A percentile compares a stretch with the other conserved stretches of the same genome.
phyloP scores from a whole-genome alignment of 1,140 invertebrate species.

The Bathynomus jamesi region DNA sequence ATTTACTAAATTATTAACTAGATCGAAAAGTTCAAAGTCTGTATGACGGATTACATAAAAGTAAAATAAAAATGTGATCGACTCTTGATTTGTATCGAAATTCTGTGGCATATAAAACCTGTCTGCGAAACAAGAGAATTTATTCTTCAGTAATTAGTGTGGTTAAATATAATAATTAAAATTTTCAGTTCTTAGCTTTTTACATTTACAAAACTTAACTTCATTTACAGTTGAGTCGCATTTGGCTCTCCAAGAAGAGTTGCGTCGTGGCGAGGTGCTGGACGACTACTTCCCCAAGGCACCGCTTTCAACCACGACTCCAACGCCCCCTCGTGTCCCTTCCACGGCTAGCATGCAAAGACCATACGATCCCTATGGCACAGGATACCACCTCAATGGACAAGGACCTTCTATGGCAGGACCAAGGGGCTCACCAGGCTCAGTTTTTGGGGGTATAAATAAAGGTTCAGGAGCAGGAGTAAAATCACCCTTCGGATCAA shows the following conservation, averaged over 20 bases:
- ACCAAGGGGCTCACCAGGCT: neutral
- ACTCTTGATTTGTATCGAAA: no score
- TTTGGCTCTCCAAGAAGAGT: conserved; percentile 65
- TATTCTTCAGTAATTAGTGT: no score
- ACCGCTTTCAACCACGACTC: conserved; percentile 10
- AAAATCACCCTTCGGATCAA: neutral
- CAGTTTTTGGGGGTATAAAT: neutral
- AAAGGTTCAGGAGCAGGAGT: neutral
- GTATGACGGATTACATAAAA: no score
- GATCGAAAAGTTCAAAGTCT: no score
- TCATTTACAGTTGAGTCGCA: conserved; percentile 68
- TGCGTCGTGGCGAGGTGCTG: conserved; percentile 12
- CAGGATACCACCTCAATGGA: neutral
- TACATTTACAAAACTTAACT: neutral
- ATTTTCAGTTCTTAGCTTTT: no score
- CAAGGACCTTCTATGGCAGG: neutral
- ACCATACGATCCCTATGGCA: neutral
- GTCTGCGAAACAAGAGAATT: no score
- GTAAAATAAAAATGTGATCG: no score
- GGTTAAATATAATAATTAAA: no score
- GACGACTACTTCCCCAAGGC: conserved; percentile 17
- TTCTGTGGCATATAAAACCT: no score
- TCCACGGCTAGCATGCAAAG: neutral
- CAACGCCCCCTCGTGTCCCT: conserved; percentile 8
- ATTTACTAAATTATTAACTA: no score